A percentile compares a stretch with the other conserved stretches of the same genome.
phyloP scores from a whole-genome alignment of 2,797 vertebrate genomes.

The Paguma larvata region DNA sequence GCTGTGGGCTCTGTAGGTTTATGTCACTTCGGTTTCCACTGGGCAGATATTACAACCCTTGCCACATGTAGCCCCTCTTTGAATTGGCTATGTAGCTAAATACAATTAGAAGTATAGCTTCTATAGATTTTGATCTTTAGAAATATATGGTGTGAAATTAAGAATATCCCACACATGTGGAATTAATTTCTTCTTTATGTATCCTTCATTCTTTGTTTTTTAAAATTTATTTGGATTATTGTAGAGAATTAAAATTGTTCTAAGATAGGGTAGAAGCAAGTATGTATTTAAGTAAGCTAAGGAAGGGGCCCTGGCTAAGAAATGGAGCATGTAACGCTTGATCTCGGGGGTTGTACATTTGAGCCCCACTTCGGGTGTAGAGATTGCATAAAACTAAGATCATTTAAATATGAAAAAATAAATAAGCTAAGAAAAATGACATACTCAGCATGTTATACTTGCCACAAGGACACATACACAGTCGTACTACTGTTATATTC shows the following conservation, averaged over 20 bases:
- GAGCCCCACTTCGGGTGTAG: neutral
- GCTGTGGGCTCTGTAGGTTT: neutral
- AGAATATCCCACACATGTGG: neutral
- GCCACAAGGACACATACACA: neutral
- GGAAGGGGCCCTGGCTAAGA: neutral
- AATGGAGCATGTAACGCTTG: neutral
- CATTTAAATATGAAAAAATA: neutral
- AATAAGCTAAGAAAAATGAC: neutral
- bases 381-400: neutral
- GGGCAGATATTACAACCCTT: neutral
- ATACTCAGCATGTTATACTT: neutral
- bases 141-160: neutral
- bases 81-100: neutral
- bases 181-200: constrained; percentile 45
- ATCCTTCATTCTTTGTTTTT: neutral
- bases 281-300: neutral
- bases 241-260: constrained; percentile 14
- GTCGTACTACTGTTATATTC: neutral
- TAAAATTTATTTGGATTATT: constrained; percentile 19
- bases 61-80: neutral
- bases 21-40: neutral
- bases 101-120: neutral
- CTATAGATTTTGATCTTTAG: neutral
- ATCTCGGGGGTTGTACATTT: neutral
- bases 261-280: constrained; percentile 9